Evolutionary conservation across 2,113 vertebrate species (phyloP), one percentile per base, ranked within the genome.

Genomic region (Nansenia antarctica): DNA sequence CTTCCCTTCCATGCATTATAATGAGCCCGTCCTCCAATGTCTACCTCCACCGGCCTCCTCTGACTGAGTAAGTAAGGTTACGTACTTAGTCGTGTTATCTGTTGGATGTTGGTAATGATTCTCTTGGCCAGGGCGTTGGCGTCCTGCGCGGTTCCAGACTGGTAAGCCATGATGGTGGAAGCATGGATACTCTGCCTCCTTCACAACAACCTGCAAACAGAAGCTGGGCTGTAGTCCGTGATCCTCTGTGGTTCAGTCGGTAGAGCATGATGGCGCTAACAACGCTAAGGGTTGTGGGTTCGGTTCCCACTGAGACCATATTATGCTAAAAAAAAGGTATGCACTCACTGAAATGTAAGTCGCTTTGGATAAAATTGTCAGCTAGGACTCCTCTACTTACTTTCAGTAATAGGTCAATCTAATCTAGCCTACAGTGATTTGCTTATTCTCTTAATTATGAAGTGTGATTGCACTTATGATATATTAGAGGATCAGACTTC

Each of bases 21-120:
- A 49, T 49, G n/a, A n/a, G n/a, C n/a, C n/a, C n/a, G n/a, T n/a
- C n/a, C n/a, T n/a, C n/a, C n/a, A n/a, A n/a, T n/a, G n/a, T n/a
- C n/a, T n/a, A n/a, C n/a, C n/a, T n/a, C n/a, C n/a, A n/a, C n/a
- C n/a, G n/a, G n/a, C n/a, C n/a, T n/a, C n/a, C n/a, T n/a, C n/a
- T n/a, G n/a, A n/a, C n/a, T n/a, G n/a, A n/a, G n/a, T n/a, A n/a
- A n/a, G n/a, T n/a, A n/a, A n/a, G n/a, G n/a, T 32, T 9, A 76
- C 81, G 80, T 89, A 93, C 92, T 93, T 53, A 91, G 90, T 49
- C 84, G 81, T 2, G 91, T 89, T 60, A 93, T 87, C 78, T 69
- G 92, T 62, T 93, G 92, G 73, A 93, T 90, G 73, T 91, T 93
- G 62, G 88, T 83, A 63, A 81, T 85, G 75, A 93, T 93, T 30